Percentiles rank a stretch among this genome's conserved stretches.
phyloP scores from a whole-genome alignment of 2,888 invertebrate species.

The Dryobota labecula region DNA sequence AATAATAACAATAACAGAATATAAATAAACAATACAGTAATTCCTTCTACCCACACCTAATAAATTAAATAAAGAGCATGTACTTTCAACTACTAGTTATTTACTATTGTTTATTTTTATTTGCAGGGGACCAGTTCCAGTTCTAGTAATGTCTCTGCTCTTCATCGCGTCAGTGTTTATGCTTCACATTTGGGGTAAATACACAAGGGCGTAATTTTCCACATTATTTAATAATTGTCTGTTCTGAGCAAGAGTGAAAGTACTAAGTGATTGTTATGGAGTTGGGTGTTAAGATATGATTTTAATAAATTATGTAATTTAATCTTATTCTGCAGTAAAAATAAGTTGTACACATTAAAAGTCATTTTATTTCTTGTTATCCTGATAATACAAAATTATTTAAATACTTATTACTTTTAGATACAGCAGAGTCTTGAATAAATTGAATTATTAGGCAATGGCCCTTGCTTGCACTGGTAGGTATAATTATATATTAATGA shows the following conservation, averaged over 20 bases:
- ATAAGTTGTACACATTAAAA: constrained; percentile 68
- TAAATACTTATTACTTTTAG: not conserved
- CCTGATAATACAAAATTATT: constrained; percentile 2
- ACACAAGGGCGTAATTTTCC: constrained; percentile 93
- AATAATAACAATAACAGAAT: not conserved
- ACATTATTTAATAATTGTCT: constrained; percentile 48
- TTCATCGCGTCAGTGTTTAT: constrained; percentile 99
- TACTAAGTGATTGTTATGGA: constrained; percentile 65
- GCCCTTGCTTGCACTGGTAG: not conserved
- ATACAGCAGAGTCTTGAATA: not conserved
- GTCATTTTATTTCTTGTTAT: constrained; percentile 54
- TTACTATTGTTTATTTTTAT: constrained; percentile 59
- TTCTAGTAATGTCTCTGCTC: constrained; percentile 99
- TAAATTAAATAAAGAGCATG: not conserved
- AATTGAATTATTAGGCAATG: not conserved
- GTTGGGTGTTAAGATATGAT: constrained; percentile 69
- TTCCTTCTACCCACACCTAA: not conserved
- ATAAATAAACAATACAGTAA: too few relatives aligned
- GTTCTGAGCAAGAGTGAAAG: constrained; percentile 70
- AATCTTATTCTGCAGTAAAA: constrained; percentile 79
- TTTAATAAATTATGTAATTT: constrained; percentile 77
- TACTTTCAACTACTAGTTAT: not conserved
- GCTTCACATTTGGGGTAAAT: constrained; percentile 99
- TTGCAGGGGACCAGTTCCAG: constrained; percentile 99
- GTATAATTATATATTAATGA: not conserved